These are phyloP conservation scores for Pseudococcus jackbeardsleyi DNA, from an alignment of 2,888 invertebrate species.

Conservation along the genomic window DNA sequence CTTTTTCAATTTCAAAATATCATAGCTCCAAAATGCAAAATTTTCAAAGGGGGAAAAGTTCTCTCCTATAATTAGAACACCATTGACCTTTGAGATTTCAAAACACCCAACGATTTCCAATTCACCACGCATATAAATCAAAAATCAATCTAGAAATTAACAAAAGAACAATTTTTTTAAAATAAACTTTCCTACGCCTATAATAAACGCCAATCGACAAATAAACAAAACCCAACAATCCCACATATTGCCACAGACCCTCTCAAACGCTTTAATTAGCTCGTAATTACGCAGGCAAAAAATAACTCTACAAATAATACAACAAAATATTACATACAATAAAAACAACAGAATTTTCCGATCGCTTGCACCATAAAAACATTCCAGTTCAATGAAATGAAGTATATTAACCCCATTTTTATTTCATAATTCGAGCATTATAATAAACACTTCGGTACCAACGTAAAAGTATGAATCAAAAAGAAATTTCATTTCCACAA, in stretches of 20 bases:
- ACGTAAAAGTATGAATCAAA: neutral
- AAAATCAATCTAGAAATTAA: no score
- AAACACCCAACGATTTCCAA: no score
- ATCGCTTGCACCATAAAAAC: neutral
- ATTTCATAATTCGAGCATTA: neutral
- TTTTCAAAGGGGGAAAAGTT: no score
- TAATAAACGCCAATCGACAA: no score
- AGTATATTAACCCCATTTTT: slow-evolving; percentile 3
- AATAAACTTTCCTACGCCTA: no score
- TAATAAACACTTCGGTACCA: neutral
- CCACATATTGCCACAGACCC: neutral
- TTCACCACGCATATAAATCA: no score
- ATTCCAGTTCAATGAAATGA: neutral
- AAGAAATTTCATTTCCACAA: neutral
- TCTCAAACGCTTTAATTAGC: neutral
- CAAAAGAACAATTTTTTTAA: no score
- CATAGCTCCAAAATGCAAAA: no score
- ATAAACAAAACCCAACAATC: no score
- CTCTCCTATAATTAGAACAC: no score
- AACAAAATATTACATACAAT: neutral
- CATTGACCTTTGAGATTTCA: no score
- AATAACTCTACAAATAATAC: neutral
- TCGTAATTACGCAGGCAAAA: neutral
- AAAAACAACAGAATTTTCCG: slow-evolving; percentile 14
- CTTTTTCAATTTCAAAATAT: no score